Conservation (phyloP, 2,797 vertebrate genomes). For the Sebastes flavidus region DNA sequence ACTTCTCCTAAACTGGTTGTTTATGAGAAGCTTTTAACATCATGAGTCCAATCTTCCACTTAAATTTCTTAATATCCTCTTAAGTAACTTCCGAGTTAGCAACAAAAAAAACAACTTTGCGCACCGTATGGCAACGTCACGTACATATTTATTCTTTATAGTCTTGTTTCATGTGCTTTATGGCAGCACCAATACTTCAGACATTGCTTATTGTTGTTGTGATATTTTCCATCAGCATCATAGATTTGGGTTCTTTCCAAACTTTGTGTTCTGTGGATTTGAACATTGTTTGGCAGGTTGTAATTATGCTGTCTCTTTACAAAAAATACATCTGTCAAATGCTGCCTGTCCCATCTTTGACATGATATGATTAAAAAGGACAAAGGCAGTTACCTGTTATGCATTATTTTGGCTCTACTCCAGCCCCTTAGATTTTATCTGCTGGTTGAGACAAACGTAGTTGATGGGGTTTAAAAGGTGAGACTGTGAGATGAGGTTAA, state of each 20-base stretch:
- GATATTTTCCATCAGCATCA: not conserved
- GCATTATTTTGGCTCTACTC: not conserved
- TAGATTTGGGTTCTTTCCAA: not conserved
- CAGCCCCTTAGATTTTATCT: not conserved
- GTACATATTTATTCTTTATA: not conserved
- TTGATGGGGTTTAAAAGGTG: too few species aligned
- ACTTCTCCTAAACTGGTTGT: constrained; percentile 6
- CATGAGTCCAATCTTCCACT: not conserved
- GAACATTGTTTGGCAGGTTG: not conserved
- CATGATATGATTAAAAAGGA: not conserved
- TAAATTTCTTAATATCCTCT: constrained; percentile 32
- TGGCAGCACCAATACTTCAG: not conserved
- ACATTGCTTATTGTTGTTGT: not conserved
- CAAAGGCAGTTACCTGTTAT: not conserved
- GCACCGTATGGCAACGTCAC: not conserved
- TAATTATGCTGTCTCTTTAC: not conserved
- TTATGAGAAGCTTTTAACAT: constrained; percentile 8
- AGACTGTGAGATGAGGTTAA: too few species aligned
- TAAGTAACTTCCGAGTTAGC: not conserved
- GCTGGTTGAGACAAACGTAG: not conserved
- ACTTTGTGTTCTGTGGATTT: not conserved
- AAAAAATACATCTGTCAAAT: not conserved
- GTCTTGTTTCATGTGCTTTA: not conserved
- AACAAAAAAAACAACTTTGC: not conserved
- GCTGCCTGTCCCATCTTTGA: not conserved